Conservation (phyloP, 2,888 invertebrate genomes). For the Spisula solida region DNA sequence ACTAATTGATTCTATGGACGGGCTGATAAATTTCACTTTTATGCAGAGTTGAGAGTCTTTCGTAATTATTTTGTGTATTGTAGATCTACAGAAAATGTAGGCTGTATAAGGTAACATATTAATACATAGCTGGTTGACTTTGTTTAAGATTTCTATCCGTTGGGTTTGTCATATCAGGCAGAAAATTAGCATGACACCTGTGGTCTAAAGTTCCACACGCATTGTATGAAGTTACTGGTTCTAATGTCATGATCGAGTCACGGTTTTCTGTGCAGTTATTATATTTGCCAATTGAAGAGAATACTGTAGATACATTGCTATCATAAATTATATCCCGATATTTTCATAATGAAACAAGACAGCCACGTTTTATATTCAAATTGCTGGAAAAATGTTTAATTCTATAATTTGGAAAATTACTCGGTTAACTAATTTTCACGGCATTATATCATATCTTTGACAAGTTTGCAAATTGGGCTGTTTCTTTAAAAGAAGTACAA, state of each 20-base stretch:
- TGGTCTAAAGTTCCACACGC: not conserved
- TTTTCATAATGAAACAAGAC: not conserved
- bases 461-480: too few species aligned
- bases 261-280: not conserved
- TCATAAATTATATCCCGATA: not conserved
- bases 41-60: too few species aligned
- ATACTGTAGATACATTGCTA: too few species aligned
- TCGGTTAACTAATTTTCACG: too few species aligned
- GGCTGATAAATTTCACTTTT: not conserved
- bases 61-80: too few species aligned
- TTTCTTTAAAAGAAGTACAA: too few species aligned
- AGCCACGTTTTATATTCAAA: not conserved
- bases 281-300: not conserved
- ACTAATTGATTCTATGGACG: not conserved
- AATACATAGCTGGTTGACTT: not conserved
- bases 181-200: constrained; percentile 10
- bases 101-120: not conserved
- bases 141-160: not conserved
- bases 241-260: not conserved
- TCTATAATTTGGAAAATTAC: too few species aligned
- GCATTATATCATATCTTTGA: too few species aligned
- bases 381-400: not conserved
- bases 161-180: not conserved
- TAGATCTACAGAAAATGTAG: not conserved
- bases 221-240: not conserved